Evolutionary conservation across 2,797 vertebrate genomes (phyloP).

Genomic region (Thunnus albacares): DNA sequence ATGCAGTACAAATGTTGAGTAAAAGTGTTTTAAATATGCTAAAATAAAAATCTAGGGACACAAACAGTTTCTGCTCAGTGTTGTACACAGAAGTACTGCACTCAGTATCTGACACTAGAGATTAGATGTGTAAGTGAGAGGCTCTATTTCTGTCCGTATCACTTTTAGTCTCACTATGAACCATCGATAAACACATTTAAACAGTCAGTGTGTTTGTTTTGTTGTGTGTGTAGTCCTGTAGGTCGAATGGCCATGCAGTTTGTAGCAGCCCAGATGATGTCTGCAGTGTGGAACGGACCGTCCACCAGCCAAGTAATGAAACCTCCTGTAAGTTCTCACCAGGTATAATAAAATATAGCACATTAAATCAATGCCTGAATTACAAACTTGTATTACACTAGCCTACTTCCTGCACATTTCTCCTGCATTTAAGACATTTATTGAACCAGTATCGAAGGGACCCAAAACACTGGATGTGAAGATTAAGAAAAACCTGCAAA

Average conservation of each 20-base stretch:
- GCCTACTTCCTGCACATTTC: background rate
- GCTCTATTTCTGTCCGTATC: background rate
- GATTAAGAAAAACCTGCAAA: too few relatives aligned
- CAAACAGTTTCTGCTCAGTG: background rate
- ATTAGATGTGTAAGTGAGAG: background rate
- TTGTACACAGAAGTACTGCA: too few relatives aligned
- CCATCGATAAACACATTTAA: background rate
- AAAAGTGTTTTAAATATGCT: background rate
- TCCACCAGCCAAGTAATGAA: constrained; percentile 87
- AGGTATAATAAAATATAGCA: too few relatives aligned
- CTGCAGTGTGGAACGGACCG: constrained; percentile 88
- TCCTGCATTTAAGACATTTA: background rate
- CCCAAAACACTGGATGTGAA: too few relatives aligned
- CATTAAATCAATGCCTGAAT: too few relatives aligned
- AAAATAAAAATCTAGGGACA: background rate
- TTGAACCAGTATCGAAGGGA: background rate
- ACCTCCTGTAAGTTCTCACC: constrained; percentile 83
- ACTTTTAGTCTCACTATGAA: background rate
- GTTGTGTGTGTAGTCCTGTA: constrained; percentile 86
- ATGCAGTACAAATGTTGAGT: background rate
- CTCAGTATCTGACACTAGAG: too few relatives aligned
- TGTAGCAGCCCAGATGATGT: constrained; percentile 94
- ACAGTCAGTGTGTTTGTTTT: background rate
- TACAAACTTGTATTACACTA: too few relatives aligned
- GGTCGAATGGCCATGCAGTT: constrained; percentile 96